These are phyloP conservation scores for Megaustenia siamemsis DNA, from an alignment of 2,888 invertebrate genomes.

Conservation along the genomic window DNA sequence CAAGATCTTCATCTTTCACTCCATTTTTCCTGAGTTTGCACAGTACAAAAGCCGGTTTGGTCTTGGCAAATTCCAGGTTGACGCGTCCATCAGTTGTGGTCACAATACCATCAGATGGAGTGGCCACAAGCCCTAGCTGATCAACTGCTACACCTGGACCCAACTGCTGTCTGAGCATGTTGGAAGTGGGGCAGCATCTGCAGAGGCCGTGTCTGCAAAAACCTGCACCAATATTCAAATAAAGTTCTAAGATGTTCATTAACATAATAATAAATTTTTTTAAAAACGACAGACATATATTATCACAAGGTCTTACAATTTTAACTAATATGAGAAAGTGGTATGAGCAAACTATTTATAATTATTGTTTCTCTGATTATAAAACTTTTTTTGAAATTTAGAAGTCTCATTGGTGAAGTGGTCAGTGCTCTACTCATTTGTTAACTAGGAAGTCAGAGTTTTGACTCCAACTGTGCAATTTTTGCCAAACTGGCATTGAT, in stretches of 20 bases:
- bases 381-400: no score
- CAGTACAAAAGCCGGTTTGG: constrained; percentile 85
- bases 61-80: constrained; percentile 86
- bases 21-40: constrained; percentile 78
- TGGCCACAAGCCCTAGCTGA: constrained; percentile 78
- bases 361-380: no score
- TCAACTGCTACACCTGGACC: constrained; percentile 79
- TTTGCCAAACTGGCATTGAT: no score
- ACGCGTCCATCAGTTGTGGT: constrained; percentile 68
- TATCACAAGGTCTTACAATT: no score
- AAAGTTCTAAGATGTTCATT: not conserved
- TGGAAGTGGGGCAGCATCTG: constrained; percentile 76
- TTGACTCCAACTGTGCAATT: no score
- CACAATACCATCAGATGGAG: constrained; percentile 70
- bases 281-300: no score
- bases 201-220: constrained; percentile 74
- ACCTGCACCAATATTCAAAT: constrained; percentile 55
- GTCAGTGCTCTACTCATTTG: no score
- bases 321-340: no score
- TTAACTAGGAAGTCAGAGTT: no score
- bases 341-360: no score
- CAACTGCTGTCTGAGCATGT: constrained; percentile 80
- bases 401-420: no score
- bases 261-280: not conserved
- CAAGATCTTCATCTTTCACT: constrained; percentile 76